Evolutionary conservation across 1,140 invertebrate genomes (phyloP), one percentile per base, ranked within the genome.

Genomic region (Panulirus ornatus): DNA sequence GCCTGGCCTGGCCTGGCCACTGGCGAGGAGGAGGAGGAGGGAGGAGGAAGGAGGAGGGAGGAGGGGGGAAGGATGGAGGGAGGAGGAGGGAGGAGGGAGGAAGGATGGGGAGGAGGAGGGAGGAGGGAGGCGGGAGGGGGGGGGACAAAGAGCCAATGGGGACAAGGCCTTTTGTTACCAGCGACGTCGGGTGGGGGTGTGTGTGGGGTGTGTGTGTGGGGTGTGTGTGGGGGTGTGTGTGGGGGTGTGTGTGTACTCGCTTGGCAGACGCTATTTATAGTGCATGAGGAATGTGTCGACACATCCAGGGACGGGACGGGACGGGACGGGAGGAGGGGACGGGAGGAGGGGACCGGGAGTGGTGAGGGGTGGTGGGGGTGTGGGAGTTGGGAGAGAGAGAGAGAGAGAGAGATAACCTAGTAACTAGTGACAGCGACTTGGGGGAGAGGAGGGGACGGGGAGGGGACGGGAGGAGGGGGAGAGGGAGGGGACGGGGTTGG

Each of bases 261-360:
- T n/a, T 19, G 44, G 11, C 40, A 30, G 27, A 27, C n/a, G 38
- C 63, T 66, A 63, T 66, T 83, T 66, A 83, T 71, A 71, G 42
- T 38, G 51, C 40, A 42, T 83, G 58, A 40, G 51, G 54, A 83
- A 63, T 63, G 30, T 66, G n/a, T 83, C 34, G 27, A 83, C n/a
- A 22, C 51, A 36, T 63, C 40, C 38, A 2, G 42, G 38, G 44
- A 30, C 11, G 16, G 27, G 38, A 42, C 44, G 44, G 16, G 27
- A 11, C 40, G 76, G n/a, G 76, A 9, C 16, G 19, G 76, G 16
- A 38, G 3, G 14, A 36, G 22, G 16, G 76, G 40, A 30, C n/a
- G 27, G 42, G 44, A 0, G 40, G 44, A 51, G 27, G 76, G 27
- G 38, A 27, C 38, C 44, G 36, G 58, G 51, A 54, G 51, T n/a